Conservation (phyloP, 2,113 vertebrate species). For the Fregetta grallaria region DNA sequence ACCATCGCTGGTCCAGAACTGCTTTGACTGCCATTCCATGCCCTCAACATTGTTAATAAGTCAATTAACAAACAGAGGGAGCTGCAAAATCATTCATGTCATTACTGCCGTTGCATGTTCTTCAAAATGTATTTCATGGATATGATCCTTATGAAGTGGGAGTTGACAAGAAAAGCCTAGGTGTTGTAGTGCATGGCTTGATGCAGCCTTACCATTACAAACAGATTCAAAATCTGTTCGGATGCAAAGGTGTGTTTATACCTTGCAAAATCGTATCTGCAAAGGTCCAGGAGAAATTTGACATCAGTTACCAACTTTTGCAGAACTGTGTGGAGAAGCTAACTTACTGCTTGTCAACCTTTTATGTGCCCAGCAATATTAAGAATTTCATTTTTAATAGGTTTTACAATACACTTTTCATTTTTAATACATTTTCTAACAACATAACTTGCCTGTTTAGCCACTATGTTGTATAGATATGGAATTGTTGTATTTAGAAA, state of each 20-base stretch:
- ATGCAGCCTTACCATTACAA: background rate
- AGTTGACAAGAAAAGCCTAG: background rate
- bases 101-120: background rate
- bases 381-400: background rate
- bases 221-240: background rate
- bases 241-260: background rate
- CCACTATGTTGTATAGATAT: background rate
- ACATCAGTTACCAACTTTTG: background rate
- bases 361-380: background rate
- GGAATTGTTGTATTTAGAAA: background rate
- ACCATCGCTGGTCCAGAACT: background rate
- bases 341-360: background rate
- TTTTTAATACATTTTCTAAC: background rate
- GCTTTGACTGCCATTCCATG: background rate
- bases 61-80: background rate
- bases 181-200: background rate
- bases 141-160: background rate
- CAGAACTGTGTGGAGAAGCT: background rate
- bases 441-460: background rate
- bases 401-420: background rate
- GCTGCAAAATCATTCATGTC: background rate
- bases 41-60: background rate
- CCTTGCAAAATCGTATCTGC: background rate
- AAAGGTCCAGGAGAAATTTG: background rate
- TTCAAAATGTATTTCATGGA: background rate